Evolutionary conservation across 2,113 vertebrate species (phyloP), one percentile per base, ranked within the genome.

Genomic region (Malurus cyaneus): DNA sequence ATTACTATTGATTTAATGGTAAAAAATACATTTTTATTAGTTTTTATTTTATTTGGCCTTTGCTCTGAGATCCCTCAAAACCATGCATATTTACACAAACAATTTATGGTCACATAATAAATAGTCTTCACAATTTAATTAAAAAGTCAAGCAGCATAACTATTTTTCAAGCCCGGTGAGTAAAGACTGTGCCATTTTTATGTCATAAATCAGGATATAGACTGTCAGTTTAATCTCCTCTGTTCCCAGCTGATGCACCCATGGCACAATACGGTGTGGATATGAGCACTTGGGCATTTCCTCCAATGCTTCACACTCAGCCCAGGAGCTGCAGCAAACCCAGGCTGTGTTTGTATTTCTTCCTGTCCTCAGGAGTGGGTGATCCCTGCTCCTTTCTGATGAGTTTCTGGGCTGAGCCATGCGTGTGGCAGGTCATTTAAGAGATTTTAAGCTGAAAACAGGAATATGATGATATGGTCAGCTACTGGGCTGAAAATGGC

Each of bases 1-100:
- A 86, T 94, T 53, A 50, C 44, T 80, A 83, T 92, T 80, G 85
- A 93, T 94, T 95, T 92, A 69, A 69, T 39, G 21, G 54, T 44
- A 24, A 79, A 93, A 84, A 80, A 20, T 11, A 41, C 2, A 44
- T 80, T 93, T 95, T 94, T 87, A 69, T 89, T 80, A 29, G 46
- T 57, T 92, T 86, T 90, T 90, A 72, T 94, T 88, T 80, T 73
- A 79, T 86, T 90, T 88, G 23, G 57, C 88, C 34, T 92, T 95
- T 88, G 49, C 36, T 69, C 32, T 66, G 31, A 57, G 49, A 66
- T 86, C 8, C 34, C 36, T 80, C 71, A 61, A 61, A 80, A 82
- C 24, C 18, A 0, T 41, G 80, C 52, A n/a, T 71, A 60, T 47
- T 82, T 88, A 77, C 15, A 56, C 15, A 54, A 69, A 86, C 14